Percentiles rank a stretch among this genome's conserved stretches.
Evolutionary conservation across 1,140 invertebrate species (phyloP).

Genomic region (Panulirus ornatus): DNA sequence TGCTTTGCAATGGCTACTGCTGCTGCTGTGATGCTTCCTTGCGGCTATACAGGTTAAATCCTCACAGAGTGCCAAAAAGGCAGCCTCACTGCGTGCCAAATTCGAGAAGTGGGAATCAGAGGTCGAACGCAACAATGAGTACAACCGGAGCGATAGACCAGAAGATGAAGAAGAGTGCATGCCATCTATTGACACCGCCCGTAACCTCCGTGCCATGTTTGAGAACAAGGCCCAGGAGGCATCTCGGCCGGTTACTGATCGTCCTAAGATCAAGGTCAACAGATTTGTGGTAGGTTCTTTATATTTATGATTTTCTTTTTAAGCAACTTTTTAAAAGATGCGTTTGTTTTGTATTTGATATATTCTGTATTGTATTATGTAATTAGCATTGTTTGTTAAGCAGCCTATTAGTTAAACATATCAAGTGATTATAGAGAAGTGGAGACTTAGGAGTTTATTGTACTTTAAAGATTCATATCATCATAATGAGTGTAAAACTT

Average conservation of each 20-base stretch:
- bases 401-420: too few relatives aligned
- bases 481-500: too few relatives aligned
- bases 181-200: constrained; percentile 85
- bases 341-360: too few relatives aligned
- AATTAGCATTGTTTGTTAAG: too few relatives aligned
- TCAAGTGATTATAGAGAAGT: too few relatives aligned
- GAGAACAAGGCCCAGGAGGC: constrained; percentile 84
- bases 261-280: constrained; percentile 86
- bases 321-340: too few relatives aligned
- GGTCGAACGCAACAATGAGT: constrained; percentile 78
- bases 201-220: constrained; percentile 89
- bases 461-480: too few relatives aligned
- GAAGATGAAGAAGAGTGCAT: constrained; percentile 76
- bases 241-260: constrained; percentile 80
- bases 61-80: constrained; percentile 86
- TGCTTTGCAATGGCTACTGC: constrained; percentile 37
- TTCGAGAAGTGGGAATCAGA: constrained; percentile 94
- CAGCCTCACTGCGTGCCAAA: constrained; percentile 91
- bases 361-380: too few relatives aligned
- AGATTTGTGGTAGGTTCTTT: constrained; percentile 90
- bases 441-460: too few relatives aligned
- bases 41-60: constrained; percentile 67
- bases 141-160: constrained; percentile 72
- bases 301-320: too few relatives aligned
- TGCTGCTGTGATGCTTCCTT: constrained; percentile 35